phyloP scores from a whole-genome alignment of 35 echinoderm and acorn worm genomes.

The Apostichopus japonicus region DNA sequence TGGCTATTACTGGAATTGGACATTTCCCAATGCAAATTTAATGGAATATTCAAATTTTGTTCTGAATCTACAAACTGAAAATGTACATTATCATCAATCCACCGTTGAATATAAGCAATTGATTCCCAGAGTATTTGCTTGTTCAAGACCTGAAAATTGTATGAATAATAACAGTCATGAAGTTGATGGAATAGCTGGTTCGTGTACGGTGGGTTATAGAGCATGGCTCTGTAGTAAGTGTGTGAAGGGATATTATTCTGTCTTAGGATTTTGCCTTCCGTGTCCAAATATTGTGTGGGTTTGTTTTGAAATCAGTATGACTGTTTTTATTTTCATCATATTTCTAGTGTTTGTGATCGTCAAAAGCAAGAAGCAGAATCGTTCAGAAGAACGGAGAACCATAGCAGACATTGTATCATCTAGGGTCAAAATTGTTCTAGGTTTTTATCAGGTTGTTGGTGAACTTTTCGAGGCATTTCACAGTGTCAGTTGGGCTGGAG shows the following conservation, averaged over 20 bases:
- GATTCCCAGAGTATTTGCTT: neutral
- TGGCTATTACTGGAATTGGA: slow-evolving; percentile 20
- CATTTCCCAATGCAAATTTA: neutral
- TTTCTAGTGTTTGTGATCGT: no score
- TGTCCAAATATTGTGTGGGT: slow-evolving; percentile 40
- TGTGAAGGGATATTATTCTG: slow-evolving; percentile 51
- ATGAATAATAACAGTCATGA: neutral
- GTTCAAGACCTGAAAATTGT: neutral
- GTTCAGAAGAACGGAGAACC: no score
- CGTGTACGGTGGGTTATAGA: slow-evolving; percentile 36
- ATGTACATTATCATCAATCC: neutral
- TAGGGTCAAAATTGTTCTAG: no score
- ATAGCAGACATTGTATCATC: no score
- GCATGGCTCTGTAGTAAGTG: slow-evolving; percentile 56
- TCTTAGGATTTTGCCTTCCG: slow-evolving; percentile 23
- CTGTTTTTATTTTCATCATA: no score
- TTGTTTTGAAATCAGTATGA: no score
- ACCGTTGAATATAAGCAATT: neutral
- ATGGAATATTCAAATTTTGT: no score
- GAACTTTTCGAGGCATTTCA: no score
- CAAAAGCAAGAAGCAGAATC: no score
- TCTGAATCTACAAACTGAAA: neutral
- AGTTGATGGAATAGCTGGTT: neutral
- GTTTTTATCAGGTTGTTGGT: no score
- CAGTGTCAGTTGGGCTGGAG: no score